Conservation (phyloP, 1,140 invertebrate genomes). For the Cyrtorhinus lividipennis region DNA sequence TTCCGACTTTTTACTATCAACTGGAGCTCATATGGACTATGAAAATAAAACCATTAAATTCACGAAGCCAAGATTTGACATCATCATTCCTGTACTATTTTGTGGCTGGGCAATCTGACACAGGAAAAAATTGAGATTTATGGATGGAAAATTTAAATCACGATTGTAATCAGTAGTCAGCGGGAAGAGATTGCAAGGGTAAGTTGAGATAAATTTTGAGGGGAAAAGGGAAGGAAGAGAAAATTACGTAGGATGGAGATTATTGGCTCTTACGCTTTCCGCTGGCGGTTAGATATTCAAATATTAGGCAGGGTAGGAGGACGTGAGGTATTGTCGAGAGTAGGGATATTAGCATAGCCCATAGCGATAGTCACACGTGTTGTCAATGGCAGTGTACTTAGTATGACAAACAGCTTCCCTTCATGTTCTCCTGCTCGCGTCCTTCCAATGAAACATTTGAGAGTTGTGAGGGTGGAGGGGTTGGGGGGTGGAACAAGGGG, state of each 20-base stretch:
- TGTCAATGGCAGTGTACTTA: constrained; percentile 6
- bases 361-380: constrained; percentile 4
- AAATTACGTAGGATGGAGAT: not conserved
- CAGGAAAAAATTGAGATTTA: too few relatives aligned
- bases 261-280: not conserved
- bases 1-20: too few relatives aligned
- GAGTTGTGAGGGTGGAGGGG: not conserved
- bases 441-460: too few relatives aligned
- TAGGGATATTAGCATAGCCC: constrained; percentile 1
- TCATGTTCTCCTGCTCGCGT: not conserved
- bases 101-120: too few relatives aligned
- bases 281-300: not conserved
- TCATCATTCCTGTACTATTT: too few relatives aligned
- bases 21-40: too few relatives aligned
- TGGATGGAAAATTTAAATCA: too few relatives aligned
- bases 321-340: constrained; percentile 2
- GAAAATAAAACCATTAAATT: too few relatives aligned
- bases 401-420: constrained; percentile 4
- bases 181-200: too few relatives aligned
- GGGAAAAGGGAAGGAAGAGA: not conserved
- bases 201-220: not conserved
- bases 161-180: not conserved
- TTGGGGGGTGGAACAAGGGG: too few relatives aligned
- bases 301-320: not conserved
- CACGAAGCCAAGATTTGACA: too few relatives aligned